A percentile compares a stretch with the other conserved stretches of the same genome.
Evolutionary conservation across 2,888 invertebrate species (phyloP).

Genomic region (Ormyrus thymus): DNA sequence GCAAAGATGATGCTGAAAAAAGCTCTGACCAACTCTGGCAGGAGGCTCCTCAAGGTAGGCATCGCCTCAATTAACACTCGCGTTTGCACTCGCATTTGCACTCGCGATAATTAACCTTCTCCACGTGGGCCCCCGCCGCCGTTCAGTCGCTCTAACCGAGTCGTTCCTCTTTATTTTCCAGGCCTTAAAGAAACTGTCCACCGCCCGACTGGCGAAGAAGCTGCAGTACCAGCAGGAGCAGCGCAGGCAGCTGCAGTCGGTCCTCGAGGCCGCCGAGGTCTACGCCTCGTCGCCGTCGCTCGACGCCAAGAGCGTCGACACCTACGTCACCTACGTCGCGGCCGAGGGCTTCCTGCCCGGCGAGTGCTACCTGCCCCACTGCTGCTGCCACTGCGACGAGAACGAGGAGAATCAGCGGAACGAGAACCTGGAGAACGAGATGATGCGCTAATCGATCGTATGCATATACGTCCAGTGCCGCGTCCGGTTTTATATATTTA

Average conservation of each 20-base stretch:
- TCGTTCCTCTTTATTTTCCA: conserved; percentile 1
- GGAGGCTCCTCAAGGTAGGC: conserved; percentile 70
- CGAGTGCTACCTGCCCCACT: conserved; percentile 63
- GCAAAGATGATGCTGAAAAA: conserved; percentile 67
- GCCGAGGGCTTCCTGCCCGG: conserved; percentile 66
- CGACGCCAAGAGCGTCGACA: conserved; percentile 70
- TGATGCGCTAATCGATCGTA: conserved; percentile 60
- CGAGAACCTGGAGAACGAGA: conserved; percentile 73
- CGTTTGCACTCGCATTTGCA: background rate
- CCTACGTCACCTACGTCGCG: conserved; percentile 69
- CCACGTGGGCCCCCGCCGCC: background rate
- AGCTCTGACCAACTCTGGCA: conserved; percentile 69
- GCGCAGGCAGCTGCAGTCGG: conserved; percentile 35
- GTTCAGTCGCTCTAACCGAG: background rate
- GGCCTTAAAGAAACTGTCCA: background rate
- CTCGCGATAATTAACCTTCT: background rate
- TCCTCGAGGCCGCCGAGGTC: conserved; percentile 67
- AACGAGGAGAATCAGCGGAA: conserved; percentile 72
- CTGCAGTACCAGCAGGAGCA: conserved; percentile 23
- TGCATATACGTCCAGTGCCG: background rate
- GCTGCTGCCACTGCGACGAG: conserved; percentile 69
- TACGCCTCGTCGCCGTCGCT: conserved; percentile 68
- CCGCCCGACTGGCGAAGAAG: conserved; percentile 34
- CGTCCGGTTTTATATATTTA: background rate
- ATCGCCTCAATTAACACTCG: background rate